phyloP scores from a whole-genome alignment of 1,140 invertebrate species.

The Harpegnathos saltator region DNA sequence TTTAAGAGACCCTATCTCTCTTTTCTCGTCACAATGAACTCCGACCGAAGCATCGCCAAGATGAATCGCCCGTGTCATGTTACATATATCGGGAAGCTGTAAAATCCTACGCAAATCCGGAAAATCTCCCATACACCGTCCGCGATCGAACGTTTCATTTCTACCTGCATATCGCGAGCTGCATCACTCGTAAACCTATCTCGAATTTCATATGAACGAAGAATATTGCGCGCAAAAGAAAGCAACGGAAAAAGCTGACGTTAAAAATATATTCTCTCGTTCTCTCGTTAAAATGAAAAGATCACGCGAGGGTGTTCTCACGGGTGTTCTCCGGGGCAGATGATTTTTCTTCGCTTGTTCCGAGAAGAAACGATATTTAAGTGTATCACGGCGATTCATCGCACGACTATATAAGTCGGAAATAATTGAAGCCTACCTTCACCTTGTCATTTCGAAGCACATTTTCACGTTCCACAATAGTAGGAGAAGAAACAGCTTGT shows the following conservation, averaged over 20 bases:
- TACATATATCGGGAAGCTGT: neutral
- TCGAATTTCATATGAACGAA: slow-evolving; percentile 25
- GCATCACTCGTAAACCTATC: neutral
- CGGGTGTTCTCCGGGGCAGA: neutral
- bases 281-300: neutral
- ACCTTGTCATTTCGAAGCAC: neutral
- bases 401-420: neutral
- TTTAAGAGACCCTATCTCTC: slow-evolving; percentile 26
- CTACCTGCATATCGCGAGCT: neutral
- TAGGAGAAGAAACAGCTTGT: slow-evolving; percentile 18
- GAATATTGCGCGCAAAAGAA: neutral
- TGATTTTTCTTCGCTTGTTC: neutral
- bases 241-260: neutral
- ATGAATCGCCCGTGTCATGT: slow-evolving; percentile 13
- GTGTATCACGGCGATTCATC: neutral
- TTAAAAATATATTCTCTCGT: slow-evolving; percentile 12
- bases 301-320: neutral
- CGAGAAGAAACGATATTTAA: neutral
- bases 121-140: slow-evolving; percentile 3
- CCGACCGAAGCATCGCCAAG: neutral
- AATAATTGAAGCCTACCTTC: neutral
- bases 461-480: neutral
- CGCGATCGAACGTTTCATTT: slow-evolving; percentile 18
- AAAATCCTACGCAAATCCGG: slow-evolving; percentile 34
- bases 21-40: slow-evolving; percentile 14